These are phyloP conservation scores for Ameiurus melas DNA, from an alignment of 2,113 vertebrate genomes.

Conservation along the genomic window DNA sequence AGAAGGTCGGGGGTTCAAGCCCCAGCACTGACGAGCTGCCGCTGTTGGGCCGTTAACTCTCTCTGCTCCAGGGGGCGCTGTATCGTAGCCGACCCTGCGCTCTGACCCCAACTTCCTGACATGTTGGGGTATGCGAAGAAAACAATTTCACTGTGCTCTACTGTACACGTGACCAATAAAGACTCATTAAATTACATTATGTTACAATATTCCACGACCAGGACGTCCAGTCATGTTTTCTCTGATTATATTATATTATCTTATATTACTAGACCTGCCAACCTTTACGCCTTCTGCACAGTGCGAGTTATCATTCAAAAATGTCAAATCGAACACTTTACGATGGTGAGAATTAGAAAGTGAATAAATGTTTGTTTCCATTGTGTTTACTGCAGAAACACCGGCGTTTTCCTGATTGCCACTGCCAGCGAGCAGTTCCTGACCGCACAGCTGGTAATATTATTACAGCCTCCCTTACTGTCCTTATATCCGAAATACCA, in stretches of 20 bases:
- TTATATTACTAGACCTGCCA: background rate
- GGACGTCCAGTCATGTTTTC: background rate
- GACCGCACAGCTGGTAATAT: background rate
- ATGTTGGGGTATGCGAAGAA: too few species aligned
- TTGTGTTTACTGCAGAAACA: background rate
- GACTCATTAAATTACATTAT: too few species aligned
- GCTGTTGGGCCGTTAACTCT: too few species aligned
- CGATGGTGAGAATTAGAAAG: background rate
- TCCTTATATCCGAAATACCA: background rate
- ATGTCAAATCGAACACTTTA: background rate
- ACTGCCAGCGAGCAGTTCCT: background rate
- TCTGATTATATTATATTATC: background rate
- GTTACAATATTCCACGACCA: background rate
- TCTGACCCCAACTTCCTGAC: too few species aligned
- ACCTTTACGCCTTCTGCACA: background rate
- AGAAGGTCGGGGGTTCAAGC: too few species aligned
- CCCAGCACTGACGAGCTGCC: too few species aligned
- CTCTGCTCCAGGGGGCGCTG: too few species aligned
- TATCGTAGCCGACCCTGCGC: too few species aligned
- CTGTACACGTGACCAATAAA: too few species aligned
- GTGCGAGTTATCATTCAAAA: background rate
- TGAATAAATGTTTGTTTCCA: background rate
- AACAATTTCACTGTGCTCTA: too few species aligned
- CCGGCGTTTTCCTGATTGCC: background rate
- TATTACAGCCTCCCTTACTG: background rate